phyloP scores from a whole-genome alignment of 2,113 vertebrate genomes.

The Oryzias javanicus region DNA sequence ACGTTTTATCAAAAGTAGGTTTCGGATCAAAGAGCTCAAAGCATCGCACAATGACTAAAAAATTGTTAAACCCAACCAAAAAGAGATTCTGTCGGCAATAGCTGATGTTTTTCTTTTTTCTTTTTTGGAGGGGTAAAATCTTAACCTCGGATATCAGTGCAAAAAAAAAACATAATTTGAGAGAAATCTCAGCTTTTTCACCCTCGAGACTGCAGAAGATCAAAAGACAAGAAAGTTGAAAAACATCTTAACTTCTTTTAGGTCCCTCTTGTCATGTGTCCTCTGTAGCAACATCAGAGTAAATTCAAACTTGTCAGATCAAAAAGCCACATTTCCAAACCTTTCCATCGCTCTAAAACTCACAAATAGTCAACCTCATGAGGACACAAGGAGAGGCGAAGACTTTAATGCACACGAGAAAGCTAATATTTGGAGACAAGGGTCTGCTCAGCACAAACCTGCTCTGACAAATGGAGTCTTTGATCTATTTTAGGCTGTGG shows the following conservation, averaged over 20 bases:
- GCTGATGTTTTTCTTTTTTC: background rate
- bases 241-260: slow-evolving; percentile 43
- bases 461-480: slow-evolving; percentile 50
- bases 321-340: slow-evolving; percentile 55
- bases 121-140: background rate
- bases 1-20: slow-evolving; percentile 30
- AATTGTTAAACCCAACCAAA: slow-evolving; percentile 21
- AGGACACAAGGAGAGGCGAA: slow-evolving; percentile 41
- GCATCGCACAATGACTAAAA: slow-evolving; percentile 23
- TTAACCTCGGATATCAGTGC: background rate
- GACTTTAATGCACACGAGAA: slow-evolving; percentile 56
- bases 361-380: slow-evolving; percentile 28
- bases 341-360: slow-evolving; percentile 11
- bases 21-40: slow-evolving; percentile 40
- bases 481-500: slow-evolving; percentile 55
- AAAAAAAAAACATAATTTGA: slow-evolving; percentile 13
- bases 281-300: slow-evolving; percentile 57
- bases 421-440: slow-evolving; percentile 62
- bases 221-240: slow-evolving; percentile 17
- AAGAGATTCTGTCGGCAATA: background rate
- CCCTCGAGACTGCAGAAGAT: slow-evolving; percentile 6
- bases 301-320: slow-evolving; percentile 72
- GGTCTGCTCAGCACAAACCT: slow-evolving; percentile 35
- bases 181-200: background rate
- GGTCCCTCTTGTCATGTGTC: slow-evolving; percentile 39